phyloP scores from a whole-genome alignment of 2,797 vertebrate genomes.

The Smutsia gigantea region DNA sequence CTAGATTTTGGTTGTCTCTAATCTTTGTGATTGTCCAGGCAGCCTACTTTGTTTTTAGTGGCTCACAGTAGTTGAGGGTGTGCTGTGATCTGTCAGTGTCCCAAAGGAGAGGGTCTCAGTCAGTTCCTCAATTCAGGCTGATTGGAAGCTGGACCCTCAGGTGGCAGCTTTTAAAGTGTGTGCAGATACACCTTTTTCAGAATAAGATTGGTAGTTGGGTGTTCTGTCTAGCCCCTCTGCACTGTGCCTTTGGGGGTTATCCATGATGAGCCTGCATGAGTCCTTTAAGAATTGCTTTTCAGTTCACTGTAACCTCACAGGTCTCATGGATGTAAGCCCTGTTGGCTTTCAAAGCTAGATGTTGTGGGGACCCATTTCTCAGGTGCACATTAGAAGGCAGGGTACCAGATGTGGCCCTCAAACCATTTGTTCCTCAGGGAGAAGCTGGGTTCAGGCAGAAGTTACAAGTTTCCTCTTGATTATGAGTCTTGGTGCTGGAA shows the following conservation, averaged over 20 bases:
- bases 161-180: background rate
- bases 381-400: background rate
- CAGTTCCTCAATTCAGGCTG: background rate
- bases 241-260: background rate
- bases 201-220: background rate
- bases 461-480: background rate
- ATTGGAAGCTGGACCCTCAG: background rate
- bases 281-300: no score
- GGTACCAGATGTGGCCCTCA: background rate
- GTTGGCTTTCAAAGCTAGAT: background rate
- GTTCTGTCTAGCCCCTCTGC: background rate
- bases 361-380: background rate
- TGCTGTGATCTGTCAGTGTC: background rate
- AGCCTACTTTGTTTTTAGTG: background rate
- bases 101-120: background rate
- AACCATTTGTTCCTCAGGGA: background rate
- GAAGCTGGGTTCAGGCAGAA: background rate
- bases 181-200: background rate
- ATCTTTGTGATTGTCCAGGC: background rate
- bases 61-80: background rate
- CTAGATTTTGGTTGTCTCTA: background rate
- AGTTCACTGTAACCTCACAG: background rate
- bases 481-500: background rate
- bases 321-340: background rate
- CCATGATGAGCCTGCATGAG: background rate